Conservation (phyloP, 2,888 invertebrate genomes). For the Caenorhabditis becei region DNA sequence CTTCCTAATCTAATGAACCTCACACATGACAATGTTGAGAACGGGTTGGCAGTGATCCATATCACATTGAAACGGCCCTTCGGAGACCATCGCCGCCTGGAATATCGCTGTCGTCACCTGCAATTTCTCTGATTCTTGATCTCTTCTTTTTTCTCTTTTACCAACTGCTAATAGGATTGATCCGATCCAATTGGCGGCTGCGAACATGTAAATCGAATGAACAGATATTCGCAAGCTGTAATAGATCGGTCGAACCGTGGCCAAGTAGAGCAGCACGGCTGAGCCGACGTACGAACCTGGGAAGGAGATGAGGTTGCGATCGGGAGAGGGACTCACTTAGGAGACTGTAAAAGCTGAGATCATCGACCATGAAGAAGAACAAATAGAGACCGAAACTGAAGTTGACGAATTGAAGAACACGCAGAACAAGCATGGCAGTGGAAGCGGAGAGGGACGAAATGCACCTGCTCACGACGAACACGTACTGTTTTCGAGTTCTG, state of each 20-base stretch:
- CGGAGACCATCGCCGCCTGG: slow-evolving; percentile 23
- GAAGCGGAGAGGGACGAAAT: slow-evolving; percentile 30
- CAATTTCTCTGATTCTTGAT: background rate
- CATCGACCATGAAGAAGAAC: slow-evolving; percentile 31
- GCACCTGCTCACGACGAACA: slow-evolving; percentile 30
- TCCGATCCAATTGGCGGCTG: slow-evolving; percentile 12
- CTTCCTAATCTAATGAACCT: slow-evolving; percentile 9
- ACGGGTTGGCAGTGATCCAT: slow-evolving; percentile 19
- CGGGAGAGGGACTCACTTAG: slow-evolving; percentile 1
- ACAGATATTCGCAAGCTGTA: slow-evolving; percentile 25
- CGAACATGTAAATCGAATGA: slow-evolving; percentile 7
- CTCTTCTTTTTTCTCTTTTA: background rate
- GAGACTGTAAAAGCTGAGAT: slow-evolving; percentile 36
- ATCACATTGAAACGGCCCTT: slow-evolving; percentile 26
- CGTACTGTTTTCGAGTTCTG: slow-evolving; percentile 40
- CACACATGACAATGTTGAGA: slow-evolving; percentile 34
- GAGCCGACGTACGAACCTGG: slow-evolving; percentile 40
- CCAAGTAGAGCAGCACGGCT: slow-evolving; percentile 22
- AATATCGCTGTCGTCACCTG: slow-evolving; percentile 29
- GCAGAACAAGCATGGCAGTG: slow-evolving; percentile 6
- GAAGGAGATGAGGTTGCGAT: background rate
- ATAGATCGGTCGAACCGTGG: slow-evolving; percentile 30
- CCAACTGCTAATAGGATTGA: slow-evolving; percentile 30
- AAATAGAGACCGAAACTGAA: slow-evolving; percentile 9
- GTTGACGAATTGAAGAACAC: background rate